A percentile compares a stretch with the other conserved stretches of the same genome.
These are phyloP conservation scores for Megaptera novaeangliae DNA, from an alignment of 2,113 vertebrate species.

Conservation along the genomic window DNA sequence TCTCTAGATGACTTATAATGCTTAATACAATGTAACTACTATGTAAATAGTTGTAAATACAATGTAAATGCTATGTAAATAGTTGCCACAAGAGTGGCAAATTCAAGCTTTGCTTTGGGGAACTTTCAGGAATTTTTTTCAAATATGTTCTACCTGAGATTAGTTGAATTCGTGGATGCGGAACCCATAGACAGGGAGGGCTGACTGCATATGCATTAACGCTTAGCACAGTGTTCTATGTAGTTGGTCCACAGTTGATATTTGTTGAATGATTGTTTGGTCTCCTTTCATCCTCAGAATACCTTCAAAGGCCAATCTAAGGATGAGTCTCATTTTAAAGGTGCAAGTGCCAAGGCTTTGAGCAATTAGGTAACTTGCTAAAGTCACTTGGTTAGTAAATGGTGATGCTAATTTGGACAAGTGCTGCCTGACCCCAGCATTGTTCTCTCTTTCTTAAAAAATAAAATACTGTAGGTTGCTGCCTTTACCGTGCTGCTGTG, in stretches of 20 bases:
- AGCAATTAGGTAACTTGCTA: background rate
- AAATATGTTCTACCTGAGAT: background rate
- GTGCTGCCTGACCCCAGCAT: background rate
- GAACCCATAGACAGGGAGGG: background rate
- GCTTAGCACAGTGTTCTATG: accelerated
- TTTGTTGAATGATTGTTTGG: background rate
- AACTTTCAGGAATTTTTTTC: background rate
- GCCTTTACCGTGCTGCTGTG: accelerated
- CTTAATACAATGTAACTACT: background rate
- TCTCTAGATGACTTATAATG: background rate
- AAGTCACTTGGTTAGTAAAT: background rate
- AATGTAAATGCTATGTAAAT: background rate
- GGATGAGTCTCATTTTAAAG: background rate
- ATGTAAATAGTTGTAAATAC: background rate
- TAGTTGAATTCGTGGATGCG: background rate
- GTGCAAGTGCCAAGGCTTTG: background rate
- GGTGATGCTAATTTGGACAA: background rate
- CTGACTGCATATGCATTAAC: accelerated
- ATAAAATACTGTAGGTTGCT: accelerated
- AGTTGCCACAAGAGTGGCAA: background rate
- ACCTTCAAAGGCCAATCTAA: background rate
- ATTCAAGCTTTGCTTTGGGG: background rate
- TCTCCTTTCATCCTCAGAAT: background rate
- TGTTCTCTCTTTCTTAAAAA: background rate
- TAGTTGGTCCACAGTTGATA: background rate